A percentile compares a stretch with the other conserved stretches of the same genome.
These are phyloP conservation scores for Digitonthophagus gazella DNA, from an alignment of 2,888 invertebrate genomes.

Conservation along the genomic window DNA sequence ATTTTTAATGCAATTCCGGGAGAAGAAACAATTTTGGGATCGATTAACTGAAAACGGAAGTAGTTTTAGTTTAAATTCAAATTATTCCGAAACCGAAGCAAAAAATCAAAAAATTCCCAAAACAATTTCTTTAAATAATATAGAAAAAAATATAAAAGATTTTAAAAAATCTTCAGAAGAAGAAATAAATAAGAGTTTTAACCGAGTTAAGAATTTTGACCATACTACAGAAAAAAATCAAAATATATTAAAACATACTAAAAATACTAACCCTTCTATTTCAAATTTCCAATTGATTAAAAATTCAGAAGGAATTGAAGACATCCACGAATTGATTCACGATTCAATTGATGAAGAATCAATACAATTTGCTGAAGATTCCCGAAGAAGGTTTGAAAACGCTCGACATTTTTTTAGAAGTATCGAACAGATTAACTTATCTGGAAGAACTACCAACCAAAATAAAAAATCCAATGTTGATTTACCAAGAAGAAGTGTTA, in stretches of 20 bases:
- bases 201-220: not conserved
- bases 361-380: slow-evolving; percentile 22
- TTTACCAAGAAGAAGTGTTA: slow-evolving; percentile 11
- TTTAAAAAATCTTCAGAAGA: not conserved
- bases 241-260: slow-evolving; percentile 14
- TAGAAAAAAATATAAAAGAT: not conserved
- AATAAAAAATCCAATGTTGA: slow-evolving; percentile 4
- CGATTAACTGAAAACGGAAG: slow-evolving; percentile 16
- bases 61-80: slow-evolving; percentile 13
- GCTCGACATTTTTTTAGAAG: slow-evolving; percentile 25
- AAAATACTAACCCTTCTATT: not conserved
- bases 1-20: slow-evolving; percentile 19
- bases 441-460: slow-evolving; percentile 19
- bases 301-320: not conserved
- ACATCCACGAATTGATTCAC: slow-evolving; percentile 12
- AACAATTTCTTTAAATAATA: not conserved
- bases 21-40: slow-evolving; percentile 25
- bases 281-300: not conserved
- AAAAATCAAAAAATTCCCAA: not conserved
- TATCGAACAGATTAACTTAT: slow-evolving; percentile 15
- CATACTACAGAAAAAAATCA: slow-evolving; percentile 5
- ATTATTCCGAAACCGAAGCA: not conserved
- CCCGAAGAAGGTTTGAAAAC: slow-evolving; percentile 25
- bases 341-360: slow-evolving; percentile 21
- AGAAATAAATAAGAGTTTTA: not conserved